Evolutionary conservation across 1,140 invertebrate genomes (phyloP).

Genomic region (Wiebesia pumilae): DNA sequence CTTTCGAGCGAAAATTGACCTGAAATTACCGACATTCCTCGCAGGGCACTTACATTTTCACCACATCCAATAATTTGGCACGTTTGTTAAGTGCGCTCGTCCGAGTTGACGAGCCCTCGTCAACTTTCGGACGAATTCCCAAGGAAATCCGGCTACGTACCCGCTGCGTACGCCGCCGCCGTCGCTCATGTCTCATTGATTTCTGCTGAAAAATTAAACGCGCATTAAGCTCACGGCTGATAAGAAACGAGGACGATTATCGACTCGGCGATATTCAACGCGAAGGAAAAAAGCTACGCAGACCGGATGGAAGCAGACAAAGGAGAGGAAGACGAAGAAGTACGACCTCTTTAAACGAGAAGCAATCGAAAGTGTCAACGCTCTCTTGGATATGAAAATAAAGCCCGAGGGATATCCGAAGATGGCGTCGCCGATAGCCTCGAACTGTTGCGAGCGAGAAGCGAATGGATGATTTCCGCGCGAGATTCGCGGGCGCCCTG

Average conservation of each 20-base stretch:
- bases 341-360: slow-evolving; percentile 21
- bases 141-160: not conserved
- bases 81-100: not conserved
- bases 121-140: not conserved
- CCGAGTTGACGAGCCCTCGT: not conserved
- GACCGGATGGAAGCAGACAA: not conserved
- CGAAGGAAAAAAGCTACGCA: not conserved
- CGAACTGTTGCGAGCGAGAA: slow-evolving; percentile 28
- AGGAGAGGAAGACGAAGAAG: not conserved
- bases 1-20: too few relatives aligned
- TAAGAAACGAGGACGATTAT: slow-evolving; percentile 1
- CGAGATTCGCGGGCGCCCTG: slow-evolving; percentile 39
- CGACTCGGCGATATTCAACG: not conserved
- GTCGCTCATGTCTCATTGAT: too few relatives aligned
- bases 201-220: slow-evolving; percentile 10
- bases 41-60: not conserved
- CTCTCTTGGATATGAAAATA: slow-evolving; percentile 46
- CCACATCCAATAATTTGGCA: not conserved
- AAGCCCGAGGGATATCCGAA: slow-evolving; percentile 40
- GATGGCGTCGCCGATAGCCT: slow-evolving; percentile 41
- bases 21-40: not conserved
- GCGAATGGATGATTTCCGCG: slow-evolving; percentile 47
- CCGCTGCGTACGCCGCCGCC: too few relatives aligned
- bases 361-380: slow-evolving; percentile 45
- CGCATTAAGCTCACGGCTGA: not conserved